Base-by-base conservation (phyloP, 1,140 invertebrate species). In the Lasaia peninsularis region DNA sequence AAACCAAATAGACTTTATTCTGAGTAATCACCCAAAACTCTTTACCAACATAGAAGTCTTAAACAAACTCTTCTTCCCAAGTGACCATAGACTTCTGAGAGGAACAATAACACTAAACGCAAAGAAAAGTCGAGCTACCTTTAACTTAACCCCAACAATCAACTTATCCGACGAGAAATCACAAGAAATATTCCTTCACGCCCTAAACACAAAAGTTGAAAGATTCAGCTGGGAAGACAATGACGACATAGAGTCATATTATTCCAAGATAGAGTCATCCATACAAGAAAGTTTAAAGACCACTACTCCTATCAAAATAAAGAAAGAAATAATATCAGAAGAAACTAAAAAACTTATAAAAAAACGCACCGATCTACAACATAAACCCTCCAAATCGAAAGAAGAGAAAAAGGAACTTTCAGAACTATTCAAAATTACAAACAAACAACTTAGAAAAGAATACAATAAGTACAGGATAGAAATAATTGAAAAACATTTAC, bases 1-100 rank as follows among this genome's bases (percentile, higher is more conserved):
- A 61, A 67, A 64, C 31, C 60, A 67, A 63, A 71, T 71, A 10
- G 69, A 71, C 32, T 71, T 53, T 58, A 63, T 71, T 12, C 7
- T 71, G 40, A 57, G 55, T 32, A 58, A 61, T 12, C 3, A n/a
- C 3, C 54, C 59, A 53, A 56, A 56, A 52, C 31, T 64, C 1
- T 67, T 71, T 21, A 57, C 60, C 6, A 65, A 71, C 44, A 60
- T 67, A 53, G 65, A 68, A 63, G 16, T 65, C 10, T 7, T 68
- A 57, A 65, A 59, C 5, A 71, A 62, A 7, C 21, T 11, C 1
- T 24, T 32, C 1, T 71, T 63, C 34, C 58, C 63, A 2, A 71
- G 60, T 9, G 69, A 71, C 51, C 69, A 71, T 31, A 56, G 61
- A 52, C 32, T 65, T 4, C 0, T 71, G 8, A 65, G 62, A 65